Evolutionary conservation across 2,797 vertebrate species (phyloP).

Genomic region (Argentina silus): DNA sequence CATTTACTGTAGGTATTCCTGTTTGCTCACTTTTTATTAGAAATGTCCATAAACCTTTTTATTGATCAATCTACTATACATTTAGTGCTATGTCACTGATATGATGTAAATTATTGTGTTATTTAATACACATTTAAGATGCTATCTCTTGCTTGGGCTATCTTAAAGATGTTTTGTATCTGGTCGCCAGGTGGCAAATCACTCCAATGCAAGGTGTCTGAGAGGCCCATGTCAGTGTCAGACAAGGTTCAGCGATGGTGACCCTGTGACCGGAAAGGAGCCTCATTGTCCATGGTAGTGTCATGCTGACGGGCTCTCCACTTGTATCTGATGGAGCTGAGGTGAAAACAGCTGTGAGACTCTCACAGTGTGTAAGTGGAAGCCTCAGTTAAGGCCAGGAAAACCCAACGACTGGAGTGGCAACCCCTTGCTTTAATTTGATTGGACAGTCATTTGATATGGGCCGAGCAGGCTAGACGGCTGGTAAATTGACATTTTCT

Average conservation of each 20-base stretch:
- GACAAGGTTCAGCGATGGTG: conserved; percentile 29
- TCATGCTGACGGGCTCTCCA: conserved; percentile 34
- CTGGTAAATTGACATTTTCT: conserved; percentile 59
- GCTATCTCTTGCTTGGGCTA: neutral
- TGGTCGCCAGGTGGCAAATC: conserved; percentile 18
- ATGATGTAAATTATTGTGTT: neutral
- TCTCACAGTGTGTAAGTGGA: too few relatives aligned
- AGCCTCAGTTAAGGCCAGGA: conserved; percentile 60
- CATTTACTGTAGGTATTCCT: neutral
- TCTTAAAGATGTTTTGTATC: neutral
- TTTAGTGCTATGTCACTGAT: too few relatives aligned
- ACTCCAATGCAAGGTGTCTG: conserved; percentile 28
- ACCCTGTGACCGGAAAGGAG: conserved; percentile 38
- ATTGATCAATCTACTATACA: too few relatives aligned
- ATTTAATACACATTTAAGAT: neutral
- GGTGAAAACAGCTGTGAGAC: conserved; percentile 70
- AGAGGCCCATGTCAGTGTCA: conserved; percentile 12
- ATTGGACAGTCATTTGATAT: conserved; percentile 64
- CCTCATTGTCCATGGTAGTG: conserved; percentile 32
- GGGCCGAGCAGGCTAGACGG: conserved; percentile 51
- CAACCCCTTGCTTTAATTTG: conserved; percentile 61
- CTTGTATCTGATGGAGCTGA: conserved; percentile 63
- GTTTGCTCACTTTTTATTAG: neutral
- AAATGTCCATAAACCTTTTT: too few relatives aligned
- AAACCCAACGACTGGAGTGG: conserved; percentile 58